Conservation (phyloP, 2,888 invertebrate species). For the Rapana venosa region DNA sequence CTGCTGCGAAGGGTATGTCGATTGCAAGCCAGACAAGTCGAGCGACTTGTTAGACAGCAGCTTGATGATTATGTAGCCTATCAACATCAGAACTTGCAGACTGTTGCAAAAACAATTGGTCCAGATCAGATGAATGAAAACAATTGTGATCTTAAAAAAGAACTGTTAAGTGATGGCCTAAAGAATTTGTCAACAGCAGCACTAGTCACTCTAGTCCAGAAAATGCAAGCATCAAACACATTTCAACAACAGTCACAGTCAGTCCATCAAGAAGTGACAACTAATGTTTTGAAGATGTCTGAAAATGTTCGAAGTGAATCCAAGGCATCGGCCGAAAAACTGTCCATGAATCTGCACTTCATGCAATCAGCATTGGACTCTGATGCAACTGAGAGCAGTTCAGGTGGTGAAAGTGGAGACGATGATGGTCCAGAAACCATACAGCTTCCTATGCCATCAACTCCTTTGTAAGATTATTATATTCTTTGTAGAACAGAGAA, state of each 20-base stretch:
- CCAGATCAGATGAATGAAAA: conserved; percentile 36
- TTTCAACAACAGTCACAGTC: conserved; percentile 49
- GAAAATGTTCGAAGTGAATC: conserved; percentile 80
- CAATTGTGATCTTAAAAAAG: conserved; percentile 46
- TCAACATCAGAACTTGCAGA: conserved; percentile 81
- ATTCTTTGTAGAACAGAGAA: background rate
- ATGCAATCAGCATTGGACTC: conserved; percentile 90
- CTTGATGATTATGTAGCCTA: conserved; percentile 87
- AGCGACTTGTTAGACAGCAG: conserved; percentile 89
- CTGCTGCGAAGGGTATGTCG: conserved; percentile 87
- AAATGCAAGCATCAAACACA: conserved; percentile 78
- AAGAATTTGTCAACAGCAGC: conserved; percentile 80
- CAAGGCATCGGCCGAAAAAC: conserved; percentile 83
- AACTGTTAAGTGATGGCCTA: conserved; percentile 76
- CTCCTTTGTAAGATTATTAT: conserved; percentile 54
- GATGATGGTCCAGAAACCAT: conserved; percentile 81
- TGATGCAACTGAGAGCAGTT: conserved; percentile 95
- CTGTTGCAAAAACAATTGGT: conserved; percentile 67
- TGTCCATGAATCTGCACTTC: conserved; percentile 86
- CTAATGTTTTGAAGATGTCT: conserved; percentile 66
- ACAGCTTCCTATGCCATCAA: conserved; percentile 47
- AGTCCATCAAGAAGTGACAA: conserved; percentile 50
- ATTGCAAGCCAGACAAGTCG: conserved; percentile 86
- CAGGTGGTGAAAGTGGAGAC: conserved; percentile 95
- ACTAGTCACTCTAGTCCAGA: conserved; percentile 82